Evolutionary conservation across 1,140 invertebrate species (phyloP).

Genomic region (Neelides sp.): DNA sequence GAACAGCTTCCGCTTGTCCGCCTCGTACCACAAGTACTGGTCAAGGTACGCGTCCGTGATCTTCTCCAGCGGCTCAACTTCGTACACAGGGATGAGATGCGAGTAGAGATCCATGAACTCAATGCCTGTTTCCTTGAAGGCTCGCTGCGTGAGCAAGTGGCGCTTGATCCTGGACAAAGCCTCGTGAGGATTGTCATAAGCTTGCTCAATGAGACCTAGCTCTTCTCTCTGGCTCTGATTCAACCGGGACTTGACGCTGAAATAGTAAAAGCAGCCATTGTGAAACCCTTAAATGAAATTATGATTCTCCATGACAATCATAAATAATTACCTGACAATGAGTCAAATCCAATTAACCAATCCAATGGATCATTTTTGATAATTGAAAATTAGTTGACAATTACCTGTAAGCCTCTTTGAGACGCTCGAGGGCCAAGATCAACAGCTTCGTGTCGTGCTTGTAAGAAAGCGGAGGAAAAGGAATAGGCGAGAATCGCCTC

Average conservation of each 20-base stretch:
- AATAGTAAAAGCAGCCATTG: slow-evolving; percentile 24
- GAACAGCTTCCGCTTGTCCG: slow-evolving; percentile 90
- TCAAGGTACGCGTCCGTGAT: slow-evolving; percentile 99
- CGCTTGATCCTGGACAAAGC: slow-evolving; percentile 97
- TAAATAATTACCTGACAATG: slow-evolving; percentile 9
- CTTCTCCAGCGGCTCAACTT: slow-evolving; percentile 97
- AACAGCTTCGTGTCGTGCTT: slow-evolving; percentile 98
- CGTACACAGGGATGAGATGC: slow-evolving; percentile 96
- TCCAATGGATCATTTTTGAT: background rate
- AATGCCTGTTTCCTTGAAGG: slow-evolving; percentile 97
- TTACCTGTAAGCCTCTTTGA: slow-evolving; percentile 89
- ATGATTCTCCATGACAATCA: background rate
- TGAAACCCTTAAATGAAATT: background rate
- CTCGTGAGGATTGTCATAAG: slow-evolving; percentile 99
- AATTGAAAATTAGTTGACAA: background rate
- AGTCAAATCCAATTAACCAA: background rate
- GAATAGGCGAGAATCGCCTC: slow-evolving; percentile 93
- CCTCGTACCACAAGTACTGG: slow-evolving; percentile 99
- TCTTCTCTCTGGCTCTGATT: slow-evolving; percentile 99
- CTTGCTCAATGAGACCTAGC: slow-evolving; percentile 95
- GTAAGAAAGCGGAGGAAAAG: slow-evolving; percentile 96
- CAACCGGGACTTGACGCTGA: slow-evolving; percentile 88
- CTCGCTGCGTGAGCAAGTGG: slow-evolving; percentile 93
- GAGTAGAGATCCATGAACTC: slow-evolving; percentile 99
- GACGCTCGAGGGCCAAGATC: slow-evolving; percentile 86